Evolutionary conservation across 2,888 invertebrate species (phyloP), one percentile per base, ranked within the genome.

Genomic region (Leptopilina myrica): DNA sequence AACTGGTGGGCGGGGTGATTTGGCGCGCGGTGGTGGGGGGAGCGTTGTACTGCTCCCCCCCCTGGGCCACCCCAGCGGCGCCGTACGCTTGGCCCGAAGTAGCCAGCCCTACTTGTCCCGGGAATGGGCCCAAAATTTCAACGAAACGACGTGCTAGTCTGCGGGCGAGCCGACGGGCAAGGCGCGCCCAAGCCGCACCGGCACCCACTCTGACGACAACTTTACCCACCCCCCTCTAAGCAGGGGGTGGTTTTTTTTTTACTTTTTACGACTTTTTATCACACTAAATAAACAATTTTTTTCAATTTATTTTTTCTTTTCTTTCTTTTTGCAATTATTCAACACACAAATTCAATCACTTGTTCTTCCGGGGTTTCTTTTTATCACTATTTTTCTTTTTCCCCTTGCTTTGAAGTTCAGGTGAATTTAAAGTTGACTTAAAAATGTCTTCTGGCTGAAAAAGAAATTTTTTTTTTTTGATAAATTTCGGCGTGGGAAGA

Each of bases 171-270:
- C 89, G 90, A 93, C 88, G 93, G 93, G 90, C 94, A 93, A 92
- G 93, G 93, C 94, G 94, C 94, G 93, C 94, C 94, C 94, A 94
- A 93, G 93, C 93, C 93, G 93, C 93, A 93, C 93, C 94, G 93
- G 90, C 93, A 93, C 92, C 93, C 94, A 93, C 94, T 92, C 93
- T 94, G 89, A 93, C 89, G 87, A 87, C 88, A 87, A 88, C 90
- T 86, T 87, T 89, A 89, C 89, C 89, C 91, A 91, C 90, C 94
- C 92, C 93, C 94, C 92, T 92, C 89, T 92, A 92, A 33, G 91
- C 93, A 94, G 93, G 93, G 94, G 94, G 93, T 90, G 94, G 94
- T 20, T 20, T 20, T 20, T 20, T 20, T 20, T 20, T 20, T 0
- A 20, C 20, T 20, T 20, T 20, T 20, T 20, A 20, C 20, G 20